Evolutionary conservation across 1,140 invertebrate genomes (phyloP), one percentile per base, ranked within the genome.

Genomic region (Neuroterus valhalla): DNA sequence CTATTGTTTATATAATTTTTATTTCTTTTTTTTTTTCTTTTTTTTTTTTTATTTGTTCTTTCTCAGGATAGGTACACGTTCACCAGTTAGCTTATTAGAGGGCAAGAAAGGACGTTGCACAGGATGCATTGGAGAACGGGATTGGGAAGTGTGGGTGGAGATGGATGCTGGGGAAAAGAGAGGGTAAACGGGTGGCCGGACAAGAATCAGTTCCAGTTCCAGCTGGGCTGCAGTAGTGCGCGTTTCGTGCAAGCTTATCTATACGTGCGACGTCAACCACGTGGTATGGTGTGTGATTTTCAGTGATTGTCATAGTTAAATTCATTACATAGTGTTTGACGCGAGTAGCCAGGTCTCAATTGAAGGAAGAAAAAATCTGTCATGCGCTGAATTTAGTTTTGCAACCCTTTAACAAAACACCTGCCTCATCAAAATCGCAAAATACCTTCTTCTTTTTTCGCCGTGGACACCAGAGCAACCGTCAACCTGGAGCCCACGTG

Each of bases 401-500:
- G n/a, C 55, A 12, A 38, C 14, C 3, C 14, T 14, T 14, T 11
- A 62, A 68, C 8, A 45, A 15, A 43, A 3, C 17, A 15, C 15
- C 0, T 10, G 1, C 15, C 3, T 66, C 17, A 1, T 43, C n/a
- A 14, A 71, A 45, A 15, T 12, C 21, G 19, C 50, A 66, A 42
- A 72, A 38, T 70, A 71, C 12, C 3, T 2, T 68, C 23, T n/a
- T 46, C 55, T 69, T 75, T 76, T 72, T 71, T 26, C 74, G 79
- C 80, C 85, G 84, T 91, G 87, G 88, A 91, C 81, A 84, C 82
- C 80, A 84, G 85, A 84, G 85, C 81, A 78, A 84, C 88, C 85
- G 86, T 89, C 90, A 91, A 89, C 87, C 90, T 91, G 91, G 91
- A 91, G 90, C 84, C 91, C 84, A 88, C 91, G 88, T 91, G 90